Evolutionary conservation across 2,113 vertebrate species (phyloP), one percentile per base, ranked within the genome.

Genomic region (Falco punctatus): DNA sequence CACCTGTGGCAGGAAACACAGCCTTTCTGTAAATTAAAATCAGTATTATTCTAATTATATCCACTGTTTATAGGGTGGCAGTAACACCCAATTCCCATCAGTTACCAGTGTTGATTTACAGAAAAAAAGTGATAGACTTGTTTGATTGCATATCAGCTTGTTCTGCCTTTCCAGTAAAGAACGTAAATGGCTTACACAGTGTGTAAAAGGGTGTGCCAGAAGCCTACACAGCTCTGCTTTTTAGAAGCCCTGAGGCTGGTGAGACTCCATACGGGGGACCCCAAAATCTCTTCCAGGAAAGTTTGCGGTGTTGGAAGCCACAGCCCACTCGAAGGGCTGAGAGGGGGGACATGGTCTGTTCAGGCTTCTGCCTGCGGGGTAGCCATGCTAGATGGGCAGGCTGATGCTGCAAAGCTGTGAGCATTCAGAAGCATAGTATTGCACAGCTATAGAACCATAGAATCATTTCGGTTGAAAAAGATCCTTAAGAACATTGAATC

Each of bases 81-180:
- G 38, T 48, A 83, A 74, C 27, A 77, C 78, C n/a, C 22, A 82
- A 3, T 70, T 87, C 81, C 38, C 13, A 15, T 92, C 65, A 79
- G 57, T 77, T 66, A 65, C 49, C 46, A 21, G 20, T 58, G 70
- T 4, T 74, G 69, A 66, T 88, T 93, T 88, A 85, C 46, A 48
- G 87, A 81, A 85, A 87, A 80, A 80, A 24, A 54, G 77, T 1
- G 74, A 77, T 80, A 96, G 55, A 22, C 44, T 89, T 61, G 46
- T 65, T 88, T 80, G 19, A 30, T 66, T 92, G 32, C 78, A 19
- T 95, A 90, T 94, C 81, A 91, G 67, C 48, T 72, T 46, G 70
- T 90, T 85, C 74, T 86, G 54, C 81, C 64, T 90, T 89, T 94
- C 82, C 70, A 58, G 82, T 73, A 94, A 92, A 64, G 74, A 92